These are phyloP conservation scores for Rhinoraja longicauda DNA, from an alignment of 2,797 vertebrate species.

Conservation along the genomic window DNA sequence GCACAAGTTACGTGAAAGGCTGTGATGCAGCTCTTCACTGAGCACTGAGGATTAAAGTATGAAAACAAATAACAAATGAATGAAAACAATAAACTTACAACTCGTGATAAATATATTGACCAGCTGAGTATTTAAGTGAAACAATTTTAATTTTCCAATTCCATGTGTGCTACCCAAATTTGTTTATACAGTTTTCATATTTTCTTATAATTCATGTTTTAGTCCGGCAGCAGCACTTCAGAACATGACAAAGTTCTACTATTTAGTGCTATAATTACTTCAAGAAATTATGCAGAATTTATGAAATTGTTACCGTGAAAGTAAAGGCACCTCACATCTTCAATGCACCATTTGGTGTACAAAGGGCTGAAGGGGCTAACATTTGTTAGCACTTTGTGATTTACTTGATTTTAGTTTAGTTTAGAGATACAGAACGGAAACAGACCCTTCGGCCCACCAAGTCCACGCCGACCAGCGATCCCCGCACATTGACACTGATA, in stretches of 20 bases:
- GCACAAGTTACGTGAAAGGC: conserved; percentile 98
- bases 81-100: not conserved
- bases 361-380: not conserved
- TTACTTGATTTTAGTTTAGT: too few species aligned
- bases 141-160: not conserved
- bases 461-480: too few species aligned
- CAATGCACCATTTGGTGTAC: not conserved
- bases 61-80: not conserved
- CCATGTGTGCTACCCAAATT: not conserved
- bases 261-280: not conserved
- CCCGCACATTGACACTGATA: too few species aligned
- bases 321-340: not conserved
- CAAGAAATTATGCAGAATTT: not conserved
- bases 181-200: not conserved
- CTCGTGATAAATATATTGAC: not conserved
- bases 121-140: not conserved
- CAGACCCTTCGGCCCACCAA: too few species aligned
- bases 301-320: not conserved
- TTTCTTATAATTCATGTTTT: not conserved
- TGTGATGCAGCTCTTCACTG: conserved; percentile 93
- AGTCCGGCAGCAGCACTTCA: not conserved
- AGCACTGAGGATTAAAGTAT: conserved; percentile 67
- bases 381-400: too few species aligned
- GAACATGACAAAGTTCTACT: not conserved
- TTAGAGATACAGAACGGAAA: too few species aligned